These are phyloP conservation scores for Philereme transversata DNA, from an alignment of 2,888 invertebrate genomes.

Conservation along the genomic window DNA sequence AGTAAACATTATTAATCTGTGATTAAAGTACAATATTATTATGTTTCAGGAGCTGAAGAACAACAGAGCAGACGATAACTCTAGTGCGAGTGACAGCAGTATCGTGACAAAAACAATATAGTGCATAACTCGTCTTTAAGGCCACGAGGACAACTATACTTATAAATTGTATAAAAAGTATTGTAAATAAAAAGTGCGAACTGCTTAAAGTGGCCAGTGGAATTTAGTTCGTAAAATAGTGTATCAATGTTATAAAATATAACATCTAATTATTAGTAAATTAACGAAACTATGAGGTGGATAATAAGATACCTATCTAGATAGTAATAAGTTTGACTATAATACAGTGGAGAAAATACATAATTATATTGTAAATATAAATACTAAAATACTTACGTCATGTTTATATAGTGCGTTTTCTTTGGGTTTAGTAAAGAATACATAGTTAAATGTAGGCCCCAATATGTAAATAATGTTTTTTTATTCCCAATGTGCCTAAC, in stretches of 20 bases:
- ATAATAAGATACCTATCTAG: no score
- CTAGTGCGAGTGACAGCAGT: conserved; percentile 78
- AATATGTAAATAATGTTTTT: conserved; percentile 19
- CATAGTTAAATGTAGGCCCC: conserved; percentile 1
- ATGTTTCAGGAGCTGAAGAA: conserved; percentile 69
- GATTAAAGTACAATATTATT: no score
- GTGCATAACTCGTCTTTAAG: conserved; percentile 79
- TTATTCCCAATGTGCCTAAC: conserved; percentile 31
- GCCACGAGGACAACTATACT: conserved; percentile 49
- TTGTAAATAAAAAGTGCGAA: not conserved
- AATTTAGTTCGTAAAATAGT: no score
- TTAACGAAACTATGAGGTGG: no score
- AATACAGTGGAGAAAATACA: no score
- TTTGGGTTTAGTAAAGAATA: not conserved
- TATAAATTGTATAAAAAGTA: conserved; percentile 8
- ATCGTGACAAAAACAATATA: conserved; percentile 81
- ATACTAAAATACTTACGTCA: no score
- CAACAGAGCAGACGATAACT: conserved; percentile 67
- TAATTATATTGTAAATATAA: no score
- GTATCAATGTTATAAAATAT: no score
- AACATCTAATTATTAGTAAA: no score
- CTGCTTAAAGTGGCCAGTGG: not conserved
- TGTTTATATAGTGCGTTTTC: not conserved
- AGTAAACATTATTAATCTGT: not conserved
- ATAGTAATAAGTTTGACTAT: no score